Conservation (phyloP, 2,113 vertebrate species). For the Colinus virginianus region DNA sequence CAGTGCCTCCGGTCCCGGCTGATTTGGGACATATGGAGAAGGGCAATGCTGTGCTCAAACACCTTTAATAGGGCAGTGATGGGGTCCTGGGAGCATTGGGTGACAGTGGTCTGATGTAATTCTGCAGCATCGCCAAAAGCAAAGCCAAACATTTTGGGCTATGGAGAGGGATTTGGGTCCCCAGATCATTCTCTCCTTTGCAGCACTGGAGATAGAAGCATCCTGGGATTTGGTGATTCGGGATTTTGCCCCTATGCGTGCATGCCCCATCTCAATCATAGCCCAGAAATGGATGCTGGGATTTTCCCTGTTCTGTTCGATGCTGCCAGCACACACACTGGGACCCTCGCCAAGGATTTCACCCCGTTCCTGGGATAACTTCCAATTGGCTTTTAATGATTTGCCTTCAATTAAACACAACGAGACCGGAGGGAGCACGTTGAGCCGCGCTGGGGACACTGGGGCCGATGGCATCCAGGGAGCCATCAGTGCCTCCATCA, state of each 20-base stretch:
- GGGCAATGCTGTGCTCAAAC: neutral
- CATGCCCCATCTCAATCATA: too few species aligned
- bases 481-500: neutral
- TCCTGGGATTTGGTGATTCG: neutral
- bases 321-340: neutral
- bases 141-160: neutral
- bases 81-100: neutral
- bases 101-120: too few species aligned
- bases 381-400: neutral
- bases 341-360: neutral
- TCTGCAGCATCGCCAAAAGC: neutral
- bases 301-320: neutral
- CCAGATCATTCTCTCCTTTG: neutral
- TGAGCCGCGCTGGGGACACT: neutral
- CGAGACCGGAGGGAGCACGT: neutral
- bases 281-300: neutral
- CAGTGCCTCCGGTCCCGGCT: neutral
- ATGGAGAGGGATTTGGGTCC: neutral
- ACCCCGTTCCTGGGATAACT: neutral
- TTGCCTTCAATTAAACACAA: neutral
- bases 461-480: neutral
- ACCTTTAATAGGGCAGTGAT: fast-evolving
- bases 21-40: neutral
- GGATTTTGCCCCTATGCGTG: neutral
- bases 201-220: neutral